A percentile compares a stretch with the other conserved stretches of the same genome.
phyloP scores from a whole-genome alignment of 2,797 vertebrate species.

The Myripristis jacobus region DNA sequence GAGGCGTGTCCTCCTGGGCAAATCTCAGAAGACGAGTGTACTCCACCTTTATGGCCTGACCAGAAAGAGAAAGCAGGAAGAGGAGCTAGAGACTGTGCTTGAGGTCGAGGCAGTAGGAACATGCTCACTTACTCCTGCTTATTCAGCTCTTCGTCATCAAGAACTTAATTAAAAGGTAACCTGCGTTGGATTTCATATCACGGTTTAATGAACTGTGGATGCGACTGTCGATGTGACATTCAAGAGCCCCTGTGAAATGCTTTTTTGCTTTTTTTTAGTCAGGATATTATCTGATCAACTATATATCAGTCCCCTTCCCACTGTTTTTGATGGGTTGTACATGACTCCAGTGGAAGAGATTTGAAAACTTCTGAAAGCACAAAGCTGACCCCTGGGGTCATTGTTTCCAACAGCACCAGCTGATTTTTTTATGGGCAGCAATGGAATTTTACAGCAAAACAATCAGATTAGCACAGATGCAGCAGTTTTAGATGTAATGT shows the following conservation, averaged over 20 bases:
- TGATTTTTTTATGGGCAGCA: too few relatives aligned
- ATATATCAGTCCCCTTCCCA: neutral
- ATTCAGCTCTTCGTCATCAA: neutral
- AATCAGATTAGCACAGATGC: too few relatives aligned
- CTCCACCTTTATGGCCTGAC: conserved; percentile 95
- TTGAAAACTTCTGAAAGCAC: too few relatives aligned
- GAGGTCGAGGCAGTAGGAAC: neutral
- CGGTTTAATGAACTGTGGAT: neutral
- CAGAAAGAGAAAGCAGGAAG: conserved; percentile 12
- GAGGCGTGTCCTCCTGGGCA: conserved; percentile 93
- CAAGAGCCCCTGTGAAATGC: neutral
- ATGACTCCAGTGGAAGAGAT: neutral
- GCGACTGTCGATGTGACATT: neutral
- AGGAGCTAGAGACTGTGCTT: neutral
- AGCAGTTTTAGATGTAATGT: too few relatives aligned
- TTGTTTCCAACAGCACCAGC: too few relatives aligned
- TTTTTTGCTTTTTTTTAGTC: neutral
- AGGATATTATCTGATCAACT: neutral
- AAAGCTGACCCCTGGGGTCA: too few relatives aligned
- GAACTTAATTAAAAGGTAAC: neutral
- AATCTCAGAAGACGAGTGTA: conserved; percentile 92
- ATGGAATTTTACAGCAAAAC: too few relatives aligned
- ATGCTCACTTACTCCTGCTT: neutral
- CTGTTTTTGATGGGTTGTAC: neutral
- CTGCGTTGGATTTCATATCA: neutral